A percentile compares a stretch with the other conserved stretches of the same genome.
These are phyloP conservation scores for Phyllopteryx taeniolatus DNA, from an alignment of 2,113 vertebrate species.

Conservation along the genomic window DNA sequence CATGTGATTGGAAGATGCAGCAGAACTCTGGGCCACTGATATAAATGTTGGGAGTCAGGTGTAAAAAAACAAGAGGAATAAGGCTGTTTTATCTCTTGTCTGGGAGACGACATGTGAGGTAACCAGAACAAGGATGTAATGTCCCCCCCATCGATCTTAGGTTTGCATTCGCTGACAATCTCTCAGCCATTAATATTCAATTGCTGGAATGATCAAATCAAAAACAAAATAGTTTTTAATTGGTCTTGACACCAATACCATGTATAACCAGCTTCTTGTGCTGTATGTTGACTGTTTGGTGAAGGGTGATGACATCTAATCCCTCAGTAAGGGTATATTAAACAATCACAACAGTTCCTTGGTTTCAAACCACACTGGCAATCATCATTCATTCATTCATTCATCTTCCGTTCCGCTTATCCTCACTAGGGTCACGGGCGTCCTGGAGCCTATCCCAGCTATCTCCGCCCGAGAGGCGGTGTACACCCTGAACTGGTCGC, in stretches of 20 bases:
- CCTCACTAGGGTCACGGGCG: no score
- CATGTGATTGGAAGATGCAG: constrained; percentile 62
- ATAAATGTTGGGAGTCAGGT: constrained; percentile 60
- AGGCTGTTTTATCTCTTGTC: constrained; percentile 26
- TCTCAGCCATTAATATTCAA: not conserved
- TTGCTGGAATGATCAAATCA: not conserved
- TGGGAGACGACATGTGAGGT: constrained; percentile 13
- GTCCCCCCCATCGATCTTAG: not conserved
- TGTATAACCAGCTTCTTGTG: not conserved
- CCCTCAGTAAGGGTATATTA: not conserved
- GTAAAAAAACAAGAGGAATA: constrained; percentile 22
- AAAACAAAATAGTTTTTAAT: not conserved
- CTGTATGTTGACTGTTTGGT: not conserved
- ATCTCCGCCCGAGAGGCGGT: no score
- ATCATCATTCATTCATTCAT: not conserved
- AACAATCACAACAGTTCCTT: not conserved
- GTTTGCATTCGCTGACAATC: not conserved
- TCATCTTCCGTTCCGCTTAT: no score
- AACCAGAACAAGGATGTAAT: constrained; percentile 17
- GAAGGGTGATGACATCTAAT: not conserved
- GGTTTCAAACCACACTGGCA: not conserved
- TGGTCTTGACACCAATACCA: not conserved
- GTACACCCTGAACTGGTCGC: no score
- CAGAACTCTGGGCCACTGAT: constrained; percentile 64
- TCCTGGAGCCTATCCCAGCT: no score